A percentile compares a stretch with the other conserved stretches of the same genome.
Evolutionary conservation across 1,140 invertebrate genomes (phyloP).

Genomic region (Apocrypta bakeri): DNA sequence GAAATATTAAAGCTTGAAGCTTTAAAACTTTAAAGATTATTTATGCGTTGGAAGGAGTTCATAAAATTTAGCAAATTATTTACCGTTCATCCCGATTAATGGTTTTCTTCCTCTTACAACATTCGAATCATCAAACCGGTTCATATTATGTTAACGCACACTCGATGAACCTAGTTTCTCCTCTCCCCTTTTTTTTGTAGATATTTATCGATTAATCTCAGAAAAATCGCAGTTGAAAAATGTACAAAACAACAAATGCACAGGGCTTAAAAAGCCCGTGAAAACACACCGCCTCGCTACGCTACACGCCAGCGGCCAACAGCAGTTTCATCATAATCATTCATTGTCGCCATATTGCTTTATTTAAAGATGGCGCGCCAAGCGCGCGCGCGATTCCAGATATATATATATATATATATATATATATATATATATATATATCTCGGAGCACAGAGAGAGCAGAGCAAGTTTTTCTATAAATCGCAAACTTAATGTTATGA

Average conservation of each 20-base stretch:
- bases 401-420: too few relatives aligned
- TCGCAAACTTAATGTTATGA: too few relatives aligned
- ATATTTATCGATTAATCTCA: background rate
- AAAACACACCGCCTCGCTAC: background rate
- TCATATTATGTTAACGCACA: conserved; percentile 64
- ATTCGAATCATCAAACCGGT: conserved; percentile 67
- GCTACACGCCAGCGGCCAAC: background rate
- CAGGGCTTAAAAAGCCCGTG: background rate
- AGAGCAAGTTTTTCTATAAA: too few relatives aligned
- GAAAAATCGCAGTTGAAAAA: background rate
- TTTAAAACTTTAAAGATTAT: background rate
- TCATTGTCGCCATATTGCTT: conserved; percentile 27
- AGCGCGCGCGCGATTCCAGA: too few relatives aligned
- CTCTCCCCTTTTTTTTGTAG: background rate
- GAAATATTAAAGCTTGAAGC: too few relatives aligned
- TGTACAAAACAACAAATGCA: background rate
- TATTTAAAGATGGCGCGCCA: conserved; percentile 40
- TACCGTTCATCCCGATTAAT: conserved; percentile 70
- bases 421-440: too few relatives aligned
- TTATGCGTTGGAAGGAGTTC: background rate
- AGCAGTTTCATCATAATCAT: conserved; percentile 4
- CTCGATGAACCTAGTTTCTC: background rate
- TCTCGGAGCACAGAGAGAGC: too few relatives aligned
- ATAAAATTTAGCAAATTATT: conserved; percentile 34
- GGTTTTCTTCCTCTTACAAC: conserved; percentile 67